Evolutionary conservation across 1,140 invertebrate genomes (phyloP).

Genomic region (Halesus radiatus): DNA sequence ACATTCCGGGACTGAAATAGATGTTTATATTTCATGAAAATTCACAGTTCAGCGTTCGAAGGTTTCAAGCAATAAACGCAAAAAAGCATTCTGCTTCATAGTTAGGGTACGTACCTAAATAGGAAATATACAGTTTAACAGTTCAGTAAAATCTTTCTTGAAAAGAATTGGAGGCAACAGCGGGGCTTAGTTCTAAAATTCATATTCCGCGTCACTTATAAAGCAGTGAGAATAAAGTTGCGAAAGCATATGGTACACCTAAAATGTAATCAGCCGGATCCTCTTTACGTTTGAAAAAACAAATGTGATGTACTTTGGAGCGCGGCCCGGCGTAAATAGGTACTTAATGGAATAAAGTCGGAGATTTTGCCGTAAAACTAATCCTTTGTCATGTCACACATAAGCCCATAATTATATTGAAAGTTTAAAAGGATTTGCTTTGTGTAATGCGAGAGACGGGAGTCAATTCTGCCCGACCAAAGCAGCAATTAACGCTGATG

Average conservation of each 20-base stretch:
- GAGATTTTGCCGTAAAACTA: conserved; percentile 29
- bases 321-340: background rate
- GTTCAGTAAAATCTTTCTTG: too few species aligned
- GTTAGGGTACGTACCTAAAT: too few species aligned
- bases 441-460: conserved; percentile 4
- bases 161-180: too few species aligned
- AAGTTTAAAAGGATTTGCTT: conserved; percentile 40
- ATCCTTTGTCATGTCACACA: conserved; percentile 32
- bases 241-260: background rate
- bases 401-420: conserved; percentile 36
- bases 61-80: too few species aligned
- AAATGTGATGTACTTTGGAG: background rate
- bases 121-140: too few species aligned
- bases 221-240: background rate
- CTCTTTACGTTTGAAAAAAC: conserved; percentile 5
- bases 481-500: conserved; percentile 12
- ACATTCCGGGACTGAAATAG: too few species aligned
- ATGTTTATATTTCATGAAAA: too few species aligned
- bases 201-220: background rate
- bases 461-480: conserved; percentile 9
- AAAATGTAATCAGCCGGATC: background rate
- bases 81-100: too few species aligned
- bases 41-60: too few species aligned
- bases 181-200: background rate
- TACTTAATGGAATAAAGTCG: conserved; percentile 28